phyloP scores from a whole-genome alignment of 2,797 vertebrate genomes.

The Onychomys arenicola region DNA sequence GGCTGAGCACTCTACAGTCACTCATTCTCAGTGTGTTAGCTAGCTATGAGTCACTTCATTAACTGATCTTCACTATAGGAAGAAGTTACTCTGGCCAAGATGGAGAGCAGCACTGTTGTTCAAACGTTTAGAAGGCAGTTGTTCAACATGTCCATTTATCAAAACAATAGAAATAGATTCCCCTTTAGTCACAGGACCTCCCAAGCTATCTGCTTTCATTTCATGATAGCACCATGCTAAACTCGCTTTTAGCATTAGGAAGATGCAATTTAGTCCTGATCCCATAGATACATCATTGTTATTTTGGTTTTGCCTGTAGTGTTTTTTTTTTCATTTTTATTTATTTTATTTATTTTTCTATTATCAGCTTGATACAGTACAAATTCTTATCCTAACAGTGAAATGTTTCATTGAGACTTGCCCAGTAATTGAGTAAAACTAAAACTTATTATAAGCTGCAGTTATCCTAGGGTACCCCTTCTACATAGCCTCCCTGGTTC shows the following conservation, averaged over 20 bases:
- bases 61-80: background rate
- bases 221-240: background rate
- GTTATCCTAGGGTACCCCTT: no score
- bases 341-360: no score
- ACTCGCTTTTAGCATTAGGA: slow-evolving; percentile 13
- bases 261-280: slow-evolving; percentile 13
- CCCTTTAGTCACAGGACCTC: background rate
- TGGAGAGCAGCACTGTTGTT: background rate
- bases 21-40: no score
- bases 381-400: no score
- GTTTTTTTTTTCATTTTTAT: no score
- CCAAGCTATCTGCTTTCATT: slow-evolving; percentile 16
- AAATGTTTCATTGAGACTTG: no score
- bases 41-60: no score
- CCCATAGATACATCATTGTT: background rate
- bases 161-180: background rate
- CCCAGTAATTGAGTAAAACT: no score
- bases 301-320: slow-evolving; percentile 50
- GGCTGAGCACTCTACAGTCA: background rate
- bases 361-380: no score
- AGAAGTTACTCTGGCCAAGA: background rate
- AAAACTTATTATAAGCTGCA: no score
- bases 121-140: background rate
- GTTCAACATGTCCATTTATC: background rate
- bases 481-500: no score